Evolutionary conservation across 2,113 vertebrate species (phyloP), one percentile per base, ranked within the genome.

Genomic region (Capra hircus): DNA sequence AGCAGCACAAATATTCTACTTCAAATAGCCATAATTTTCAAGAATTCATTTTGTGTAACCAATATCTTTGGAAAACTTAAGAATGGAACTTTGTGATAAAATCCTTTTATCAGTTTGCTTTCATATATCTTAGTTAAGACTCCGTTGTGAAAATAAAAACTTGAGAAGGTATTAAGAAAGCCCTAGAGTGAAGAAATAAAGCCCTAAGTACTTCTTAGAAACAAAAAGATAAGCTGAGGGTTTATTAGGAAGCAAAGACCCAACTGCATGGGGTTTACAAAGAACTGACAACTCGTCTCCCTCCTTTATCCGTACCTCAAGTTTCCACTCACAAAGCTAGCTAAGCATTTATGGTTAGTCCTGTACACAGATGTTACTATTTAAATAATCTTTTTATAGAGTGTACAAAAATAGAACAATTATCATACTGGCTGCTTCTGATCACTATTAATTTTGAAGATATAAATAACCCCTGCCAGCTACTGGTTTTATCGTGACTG

Each of bases 381-480:
- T 97, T 57, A 96, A 94, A 84, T 74, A 88, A 91, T 81, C 67
- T 86, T 90, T 95, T 84, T 74, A 92, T 45, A 97, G 8, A 91
- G n/a, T 59, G 14, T 28, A 60, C 12, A 90, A 94, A 92, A 97
- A 91, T 19, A 74, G 30, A 85, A 19, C 53, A 95, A 83, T 94
- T 81, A 77, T 43, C n/a, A n/a, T 87, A 93, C 21, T 88, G 21
- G n/a, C 50, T 92, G 28, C n/a, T 94, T 96, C 74, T 87, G 67
- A 94, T 94, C 67, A 95, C 2, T 93, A 57, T 84, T 95, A 94
- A 90, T 64, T 95, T 94, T 95, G 30, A 36, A 84, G 71, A 60
- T 3, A 93, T 21, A 33, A 80, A 57, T 88, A 92, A 97, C 62
- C n/a, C 90, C 23, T 62, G 17, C 48, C n/a, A 95, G 36, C 83